Conservation (phyloP, 1,140 invertebrate genomes). For the Drosophila ercepeae region DNA sequence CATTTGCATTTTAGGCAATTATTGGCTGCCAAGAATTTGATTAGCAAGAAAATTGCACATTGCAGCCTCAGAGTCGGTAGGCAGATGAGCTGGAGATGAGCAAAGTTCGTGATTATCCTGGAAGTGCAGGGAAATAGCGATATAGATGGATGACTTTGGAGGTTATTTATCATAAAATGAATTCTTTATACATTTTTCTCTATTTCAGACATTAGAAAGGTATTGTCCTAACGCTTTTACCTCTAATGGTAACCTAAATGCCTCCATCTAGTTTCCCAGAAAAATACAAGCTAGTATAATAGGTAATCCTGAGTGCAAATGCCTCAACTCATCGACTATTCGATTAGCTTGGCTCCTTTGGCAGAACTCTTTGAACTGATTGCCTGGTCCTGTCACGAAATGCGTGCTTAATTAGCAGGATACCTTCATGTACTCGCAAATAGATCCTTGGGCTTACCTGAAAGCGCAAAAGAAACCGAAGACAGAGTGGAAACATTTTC, state of each 20-base stretch:
- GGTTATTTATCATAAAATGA: too few relatives aligned
- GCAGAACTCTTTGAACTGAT: constrained; percentile 27
- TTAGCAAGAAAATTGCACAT: constrained; percentile 64
- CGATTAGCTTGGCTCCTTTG: constrained; percentile 40
- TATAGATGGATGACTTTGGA: neutral
- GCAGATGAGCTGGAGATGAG: constrained; percentile 23
- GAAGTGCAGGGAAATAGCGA: neutral
- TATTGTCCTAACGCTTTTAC: neutral
- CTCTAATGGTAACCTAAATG: neutral
- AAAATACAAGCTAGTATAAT: constrained; percentile 25
- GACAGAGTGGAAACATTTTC: constrained; percentile 46
- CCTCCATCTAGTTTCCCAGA: neutral
- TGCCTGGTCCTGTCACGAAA: constrained; percentile 11
- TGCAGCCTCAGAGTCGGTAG: constrained; percentile 6
- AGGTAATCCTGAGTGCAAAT: constrained; percentile 40
- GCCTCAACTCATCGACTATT: constrained; percentile 62
- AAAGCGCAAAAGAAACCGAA: constrained; percentile 13
- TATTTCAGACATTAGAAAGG: neutral
- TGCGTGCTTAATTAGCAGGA: constrained; percentile 52
- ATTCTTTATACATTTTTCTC: neutral
- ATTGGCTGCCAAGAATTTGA: constrained; percentile 73
- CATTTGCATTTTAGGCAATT: constrained; percentile 82
- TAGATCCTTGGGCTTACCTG: constrained; percentile 28
- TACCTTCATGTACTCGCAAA: neutral
- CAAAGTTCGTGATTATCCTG: constrained; percentile 20